Evolutionary conservation across 1,140 invertebrate genomes (phyloP), one percentile per base, ranked within the genome.

Genomic region (Zaprionus ghesquierei): DNA sequence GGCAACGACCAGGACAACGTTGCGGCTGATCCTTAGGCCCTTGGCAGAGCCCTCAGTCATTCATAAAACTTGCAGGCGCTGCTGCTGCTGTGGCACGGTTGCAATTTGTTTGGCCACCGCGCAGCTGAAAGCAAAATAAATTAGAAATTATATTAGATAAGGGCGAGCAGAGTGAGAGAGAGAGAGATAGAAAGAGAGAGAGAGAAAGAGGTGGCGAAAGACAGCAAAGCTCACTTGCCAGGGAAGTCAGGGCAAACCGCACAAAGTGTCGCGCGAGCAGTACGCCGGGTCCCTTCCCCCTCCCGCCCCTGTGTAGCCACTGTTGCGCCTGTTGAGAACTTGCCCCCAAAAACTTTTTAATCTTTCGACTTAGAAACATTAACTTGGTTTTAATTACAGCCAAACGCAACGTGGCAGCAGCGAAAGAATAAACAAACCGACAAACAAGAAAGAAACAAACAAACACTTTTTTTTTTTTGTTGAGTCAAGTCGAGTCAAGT

Each of bases 301-400:
- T 9, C 46, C 20, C 20, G 15, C 41, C 41, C 9, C 15, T 20
- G 22, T 13, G 6, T 8, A 5, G 15, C 23, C 55, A 9, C 22
- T 50, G 18, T 22, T 22, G 25, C 51, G 41, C 41, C 59, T 70
- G n/a, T 77, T 64, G 76, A 74, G 62, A 18, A 69, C 49, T 54
- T 46, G 63, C 50, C 20, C 27, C 35, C n/a, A 5, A 27, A 65
- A 72, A 71, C 51, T 56, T 65, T 56, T 70, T 75, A 64, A 69
- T 63, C 58, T 55, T 61, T 58, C 33, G 56, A 54, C 29, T 73
- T 82, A 90, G 73, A 90, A 89, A 90, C 86, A 90, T 90, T 90
- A 85, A 81, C 79, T 90, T 70, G 85, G 74, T 90, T 90, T 90
- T 90, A 90, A 90, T 90, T 90, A 90, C 78, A 64, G 63, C 77